Evolutionary conservation across 2,888 invertebrate genomes (phyloP).

Genomic region (Drosophila ustulata): DNA sequence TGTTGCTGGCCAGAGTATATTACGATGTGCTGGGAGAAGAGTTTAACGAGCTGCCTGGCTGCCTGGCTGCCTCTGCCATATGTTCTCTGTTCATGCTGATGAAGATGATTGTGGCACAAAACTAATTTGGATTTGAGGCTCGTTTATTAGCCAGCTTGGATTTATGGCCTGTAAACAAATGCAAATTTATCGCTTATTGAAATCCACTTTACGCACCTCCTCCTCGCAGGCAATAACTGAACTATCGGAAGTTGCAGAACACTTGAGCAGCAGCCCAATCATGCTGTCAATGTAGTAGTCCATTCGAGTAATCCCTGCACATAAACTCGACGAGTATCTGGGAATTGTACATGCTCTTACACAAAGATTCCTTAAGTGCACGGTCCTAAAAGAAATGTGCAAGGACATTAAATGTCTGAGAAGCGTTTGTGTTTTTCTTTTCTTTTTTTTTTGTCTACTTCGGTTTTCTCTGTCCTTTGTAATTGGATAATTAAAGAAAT

Average conservation of each 20-base stretch:
- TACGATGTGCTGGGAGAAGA: conserved; percentile 68
- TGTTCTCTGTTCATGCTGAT: conserved; percentile 31
- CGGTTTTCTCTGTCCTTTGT: conserved; percentile 62
- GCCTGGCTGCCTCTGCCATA: conserved; percentile 1
- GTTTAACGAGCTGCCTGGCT: conserved; percentile 68
- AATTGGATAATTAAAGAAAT: conserved; percentile 81
- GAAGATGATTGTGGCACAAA: conserved; percentile 64
- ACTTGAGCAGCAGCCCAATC: neutral
- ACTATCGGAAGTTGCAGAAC: neutral
- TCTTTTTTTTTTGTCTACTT: neutral
- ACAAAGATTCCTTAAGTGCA: conserved; percentile 45
- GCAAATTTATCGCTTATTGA: conserved; percentile 54
- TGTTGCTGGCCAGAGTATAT: conserved; percentile 35
- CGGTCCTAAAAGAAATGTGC: conserved; percentile 47
- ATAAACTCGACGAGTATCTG: conserved; percentile 11
- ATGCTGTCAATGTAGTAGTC: conserved; percentile 28
- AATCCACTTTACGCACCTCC: conserved; percentile 40
- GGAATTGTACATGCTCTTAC: conserved; percentile 2
- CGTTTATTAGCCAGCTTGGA: conserved; percentile 55
- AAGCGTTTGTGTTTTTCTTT: neutral
- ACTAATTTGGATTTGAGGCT: conserved; percentile 71
- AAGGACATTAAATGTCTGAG: conserved; percentile 46
- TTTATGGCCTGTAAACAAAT: conserved; percentile 21
- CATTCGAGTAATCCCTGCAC: conserved; percentile 52
- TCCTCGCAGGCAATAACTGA: neutral